phyloP scores from a whole-genome alignment of 2,888 invertebrate species.

The Pimpla rufipes region DNA sequence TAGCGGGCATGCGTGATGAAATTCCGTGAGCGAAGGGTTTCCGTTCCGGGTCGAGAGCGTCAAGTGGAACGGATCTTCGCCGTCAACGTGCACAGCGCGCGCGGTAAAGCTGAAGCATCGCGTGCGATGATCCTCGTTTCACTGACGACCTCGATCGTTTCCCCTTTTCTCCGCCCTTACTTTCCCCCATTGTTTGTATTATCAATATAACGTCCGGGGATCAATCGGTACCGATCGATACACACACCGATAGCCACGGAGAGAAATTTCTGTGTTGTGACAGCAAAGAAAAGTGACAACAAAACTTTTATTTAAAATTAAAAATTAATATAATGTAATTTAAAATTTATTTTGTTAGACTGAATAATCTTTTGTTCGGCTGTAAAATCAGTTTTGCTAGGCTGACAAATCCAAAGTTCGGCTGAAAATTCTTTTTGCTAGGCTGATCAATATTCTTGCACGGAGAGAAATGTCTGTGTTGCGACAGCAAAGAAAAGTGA shows the following conservation, averaged over 20 bases:
- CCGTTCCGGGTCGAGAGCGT: conserved; percentile 56
- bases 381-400: no score
- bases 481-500: no score
- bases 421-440: no score
- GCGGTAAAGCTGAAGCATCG: neutral
- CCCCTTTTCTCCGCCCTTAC: no score
- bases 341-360: no score
- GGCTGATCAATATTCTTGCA: no score
- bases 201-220: neutral
- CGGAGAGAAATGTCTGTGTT: no score
- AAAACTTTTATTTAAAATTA: no score
- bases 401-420: no score
- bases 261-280: neutral
- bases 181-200: neutral
- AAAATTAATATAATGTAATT: no score
- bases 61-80: conserved; percentile 60
- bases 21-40: conserved; percentile 63
- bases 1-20: conserved; percentile 54
- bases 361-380: no score
- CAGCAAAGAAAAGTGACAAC: no score
- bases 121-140: conserved; percentile 24
- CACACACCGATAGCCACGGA: neutral
- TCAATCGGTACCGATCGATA: neutral
- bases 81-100: neutral
- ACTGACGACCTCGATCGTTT: conserved; percentile 26